These are phyloP conservation scores for Drosophila trapezifrons DNA, from an alignment of 1,140 invertebrate species.

Conservation along the genomic window DNA sequence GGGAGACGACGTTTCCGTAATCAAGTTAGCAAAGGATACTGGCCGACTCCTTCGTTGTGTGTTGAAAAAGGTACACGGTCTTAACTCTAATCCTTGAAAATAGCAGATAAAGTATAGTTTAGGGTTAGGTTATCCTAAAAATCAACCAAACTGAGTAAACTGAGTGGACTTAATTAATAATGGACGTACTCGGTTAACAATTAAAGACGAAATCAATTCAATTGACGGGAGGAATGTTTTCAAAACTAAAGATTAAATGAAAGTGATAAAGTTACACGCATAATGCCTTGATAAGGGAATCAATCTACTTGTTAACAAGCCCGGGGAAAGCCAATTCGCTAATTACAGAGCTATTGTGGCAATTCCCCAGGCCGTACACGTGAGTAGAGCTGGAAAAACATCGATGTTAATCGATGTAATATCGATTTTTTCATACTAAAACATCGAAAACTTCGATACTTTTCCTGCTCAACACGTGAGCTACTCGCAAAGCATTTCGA, in stretches of 20 bases:
- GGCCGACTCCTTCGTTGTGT: slow-evolving; percentile 6
- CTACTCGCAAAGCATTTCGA: not conserved
- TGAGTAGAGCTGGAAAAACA: too few species aligned
- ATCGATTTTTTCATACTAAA: too few species aligned
- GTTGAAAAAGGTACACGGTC: slow-evolving; percentile 9
- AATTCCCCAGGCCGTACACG: not conserved
- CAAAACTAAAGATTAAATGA: slow-evolving; percentile 17
- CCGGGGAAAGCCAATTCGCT: not conserved
- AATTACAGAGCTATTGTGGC: not conserved
- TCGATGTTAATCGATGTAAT: too few species aligned
- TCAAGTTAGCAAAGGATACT: not conserved
- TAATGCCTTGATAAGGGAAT: slow-evolving; percentile 8
- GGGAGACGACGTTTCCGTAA: not conserved
- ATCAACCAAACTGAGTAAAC: not conserved
- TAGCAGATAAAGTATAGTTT: not conserved
- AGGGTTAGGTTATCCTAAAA: not conserved
- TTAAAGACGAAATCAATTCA: slow-evolving; percentile 34
- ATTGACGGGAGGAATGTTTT: slow-evolving; percentile 35
- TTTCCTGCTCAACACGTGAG: too few species aligned
- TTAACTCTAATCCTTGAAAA: not conserved
- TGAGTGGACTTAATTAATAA: not conserved
- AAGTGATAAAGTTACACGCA: not conserved
- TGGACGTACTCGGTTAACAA: slow-evolving; percentile 50
- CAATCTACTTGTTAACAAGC: not conserved
- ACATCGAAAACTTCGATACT: too few species aligned